Percentiles rank a stretch among this genome's conserved stretches.
These are phyloP conservation scores for Polylopha cassiicola DNA, from an alignment of 2,888 invertebrate species.

Conservation along the genomic window DNA sequence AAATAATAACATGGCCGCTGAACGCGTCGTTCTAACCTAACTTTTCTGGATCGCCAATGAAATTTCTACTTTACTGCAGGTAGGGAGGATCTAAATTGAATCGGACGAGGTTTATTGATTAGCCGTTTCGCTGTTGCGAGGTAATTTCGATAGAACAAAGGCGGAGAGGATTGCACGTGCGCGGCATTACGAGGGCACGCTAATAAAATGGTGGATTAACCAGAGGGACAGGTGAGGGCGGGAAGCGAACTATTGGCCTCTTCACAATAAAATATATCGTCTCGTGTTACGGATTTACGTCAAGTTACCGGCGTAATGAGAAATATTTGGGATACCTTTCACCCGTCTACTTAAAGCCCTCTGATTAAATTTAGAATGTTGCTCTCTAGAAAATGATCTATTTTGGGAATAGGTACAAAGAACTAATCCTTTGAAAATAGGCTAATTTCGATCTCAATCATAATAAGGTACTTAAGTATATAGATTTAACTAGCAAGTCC, in stretches of 20 bases:
- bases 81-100: constrained; percentile 29
- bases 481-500: no score
- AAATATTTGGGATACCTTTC: constrained; percentile 29
- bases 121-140: constrained; percentile 27
- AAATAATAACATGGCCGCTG: constrained; percentile 64
- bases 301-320: constrained; percentile 39
- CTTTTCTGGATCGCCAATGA: constrained; percentile 9
- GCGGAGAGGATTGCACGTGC: constrained; percentile 62
- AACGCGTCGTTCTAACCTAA: constrained; percentile 30
- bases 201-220: constrained; percentile 74
- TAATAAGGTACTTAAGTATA: no score
- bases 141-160: constrained; percentile 69
- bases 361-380: constrained; percentile 13
- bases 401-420: constrained; percentile 9
- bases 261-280: constrained; percentile 50
- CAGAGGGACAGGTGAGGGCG: constrained; percentile 66
- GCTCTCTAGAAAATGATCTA: constrained; percentile 9
- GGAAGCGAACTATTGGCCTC: constrained; percentile 72
- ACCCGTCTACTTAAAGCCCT: constrained; percentile 2
- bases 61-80: constrained; percentile 28
- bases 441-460: no score
- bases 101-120: constrained; percentile 21
- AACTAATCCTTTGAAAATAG: no score
- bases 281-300: constrained; percentile 53
- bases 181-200: constrained; percentile 58